phyloP scores from a whole-genome alignment of 2,797 vertebrate species.

The Mionectes olivaceus region DNA sequence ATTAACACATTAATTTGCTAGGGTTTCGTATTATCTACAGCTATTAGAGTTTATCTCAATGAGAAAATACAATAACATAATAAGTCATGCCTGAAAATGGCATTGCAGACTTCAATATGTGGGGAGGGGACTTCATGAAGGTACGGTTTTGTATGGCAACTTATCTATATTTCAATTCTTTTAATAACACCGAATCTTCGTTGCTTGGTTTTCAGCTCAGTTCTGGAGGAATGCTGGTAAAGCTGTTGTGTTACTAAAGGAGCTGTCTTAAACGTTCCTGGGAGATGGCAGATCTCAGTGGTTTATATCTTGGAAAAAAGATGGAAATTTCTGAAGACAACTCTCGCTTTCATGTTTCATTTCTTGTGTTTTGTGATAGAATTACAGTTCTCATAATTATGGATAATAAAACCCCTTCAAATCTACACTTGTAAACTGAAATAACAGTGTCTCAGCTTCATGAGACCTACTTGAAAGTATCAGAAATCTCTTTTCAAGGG shows the following conservation, averaged over 20 bases:
- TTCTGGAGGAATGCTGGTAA: neutral
- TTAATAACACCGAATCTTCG: neutral
- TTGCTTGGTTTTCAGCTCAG: neutral
- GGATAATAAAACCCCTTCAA: neutral
- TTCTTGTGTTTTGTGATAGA: neutral
- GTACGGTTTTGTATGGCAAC: neutral
- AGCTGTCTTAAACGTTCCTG: neutral
- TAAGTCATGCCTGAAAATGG: neutral
- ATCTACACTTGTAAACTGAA: neutral
- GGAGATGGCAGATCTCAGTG: neutral
- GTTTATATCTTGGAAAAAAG: neutral
- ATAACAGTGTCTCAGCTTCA: neutral
- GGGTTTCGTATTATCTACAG: neutral
- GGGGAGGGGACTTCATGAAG: neutral
- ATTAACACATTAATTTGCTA: neutral
- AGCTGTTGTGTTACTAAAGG: neutral
- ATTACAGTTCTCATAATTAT: neutral
- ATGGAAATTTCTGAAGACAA: neutral
- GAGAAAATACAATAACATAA: neutral
- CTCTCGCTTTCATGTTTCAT: neutral
- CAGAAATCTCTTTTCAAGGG: neutral
- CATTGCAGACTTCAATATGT: neutral
- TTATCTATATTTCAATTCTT: neutral
- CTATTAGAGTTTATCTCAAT: neutral
- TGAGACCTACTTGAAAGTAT: neutral